Evolutionary conservation across 2,888 invertebrate genomes (phyloP).

Genomic region (Chelonus formosanus): DNA sequence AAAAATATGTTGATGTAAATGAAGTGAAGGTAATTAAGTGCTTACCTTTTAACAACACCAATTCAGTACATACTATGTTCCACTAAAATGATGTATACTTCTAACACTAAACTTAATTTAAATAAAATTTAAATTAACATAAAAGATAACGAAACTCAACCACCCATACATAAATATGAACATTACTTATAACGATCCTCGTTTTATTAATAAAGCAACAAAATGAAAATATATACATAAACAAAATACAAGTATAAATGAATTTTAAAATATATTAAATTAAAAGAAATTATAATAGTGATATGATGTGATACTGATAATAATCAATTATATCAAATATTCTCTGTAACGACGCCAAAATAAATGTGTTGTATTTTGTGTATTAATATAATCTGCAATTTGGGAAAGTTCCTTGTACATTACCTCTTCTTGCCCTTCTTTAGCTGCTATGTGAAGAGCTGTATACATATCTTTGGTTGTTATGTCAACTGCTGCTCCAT

Average conservation of each 20-base stretch:
- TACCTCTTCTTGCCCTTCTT: constrained; percentile 79
- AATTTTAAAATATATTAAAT: constrained; percentile 28
- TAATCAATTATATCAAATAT: constrained; percentile 56
- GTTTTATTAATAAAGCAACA: constrained; percentile 33
- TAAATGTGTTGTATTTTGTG: constrained; percentile 56
- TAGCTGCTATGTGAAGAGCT: constrained; percentile 95
- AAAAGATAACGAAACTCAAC: no score
- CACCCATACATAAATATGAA: no score
- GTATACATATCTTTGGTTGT: constrained; percentile 96
- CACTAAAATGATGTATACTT: no score
- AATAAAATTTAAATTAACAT: no score
- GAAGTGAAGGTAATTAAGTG: no score
- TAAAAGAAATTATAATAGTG: constrained; percentile 17
- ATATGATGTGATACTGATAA: constrained; percentile 26
- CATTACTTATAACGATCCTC: no score
- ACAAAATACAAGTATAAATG: constrained; percentile 35
- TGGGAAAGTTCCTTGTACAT: constrained; percentile 60
- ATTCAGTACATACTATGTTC: no score
- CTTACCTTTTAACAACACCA: no score
- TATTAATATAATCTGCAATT: constrained; percentile 59
- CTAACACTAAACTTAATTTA: no score
- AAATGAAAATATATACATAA: constrained; percentile 27
- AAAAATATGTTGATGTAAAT: no score
- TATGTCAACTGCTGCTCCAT: constrained; percentile 89
- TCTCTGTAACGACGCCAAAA: constrained; percentile 62